A percentile compares a stretch with the other conserved stretches of the same genome.
Evolutionary conservation across 2,113 vertebrate species (phyloP).

Genomic region (Hiodon tergisus): DNA sequence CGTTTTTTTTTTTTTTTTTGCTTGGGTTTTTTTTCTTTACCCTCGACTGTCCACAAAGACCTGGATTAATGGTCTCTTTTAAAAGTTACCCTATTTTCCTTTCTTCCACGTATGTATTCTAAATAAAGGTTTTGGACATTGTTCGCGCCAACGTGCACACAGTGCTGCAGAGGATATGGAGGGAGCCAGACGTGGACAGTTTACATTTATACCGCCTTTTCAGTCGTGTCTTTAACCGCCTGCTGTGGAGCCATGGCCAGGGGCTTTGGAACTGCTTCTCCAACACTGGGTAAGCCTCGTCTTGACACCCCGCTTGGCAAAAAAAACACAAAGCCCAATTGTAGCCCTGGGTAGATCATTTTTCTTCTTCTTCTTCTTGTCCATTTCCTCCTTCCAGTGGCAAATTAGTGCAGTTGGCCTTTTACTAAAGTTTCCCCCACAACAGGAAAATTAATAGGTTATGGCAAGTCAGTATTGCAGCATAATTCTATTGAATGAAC

Average conservation of each 20-base stretch:
- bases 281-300: conserved; percentile 74
- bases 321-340: too few relatives aligned
- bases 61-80: conserved; percentile 28
- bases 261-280: conserved; percentile 96
- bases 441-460: too few relatives aligned
- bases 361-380: too few relatives aligned
- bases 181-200: conserved; percentile 80
- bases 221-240: conserved; percentile 85
- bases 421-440: neutral
- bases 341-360: too few relatives aligned
- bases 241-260: conserved; percentile 95
- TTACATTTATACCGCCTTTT: conserved; percentile 85
- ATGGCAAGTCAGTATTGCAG: too few relatives aligned
- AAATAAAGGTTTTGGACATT: conserved; percentile 87
- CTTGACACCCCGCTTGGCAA: neutral
- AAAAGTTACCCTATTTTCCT: conserved; percentile 23
- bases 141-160: conserved; percentile 82
- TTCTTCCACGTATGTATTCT: conserved; percentile 20
- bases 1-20: conserved; percentile 24
- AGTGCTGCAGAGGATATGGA: conserved; percentile 86
- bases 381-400: too few relatives aligned
- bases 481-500: too few relatives aligned
- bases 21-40: neutral
- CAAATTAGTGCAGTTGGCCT: too few relatives aligned
- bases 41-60: neutral